Evolutionary conservation across 1,140 invertebrate genomes (phyloP).

Genomic region (Pseudobourletiella spinata): DNA sequence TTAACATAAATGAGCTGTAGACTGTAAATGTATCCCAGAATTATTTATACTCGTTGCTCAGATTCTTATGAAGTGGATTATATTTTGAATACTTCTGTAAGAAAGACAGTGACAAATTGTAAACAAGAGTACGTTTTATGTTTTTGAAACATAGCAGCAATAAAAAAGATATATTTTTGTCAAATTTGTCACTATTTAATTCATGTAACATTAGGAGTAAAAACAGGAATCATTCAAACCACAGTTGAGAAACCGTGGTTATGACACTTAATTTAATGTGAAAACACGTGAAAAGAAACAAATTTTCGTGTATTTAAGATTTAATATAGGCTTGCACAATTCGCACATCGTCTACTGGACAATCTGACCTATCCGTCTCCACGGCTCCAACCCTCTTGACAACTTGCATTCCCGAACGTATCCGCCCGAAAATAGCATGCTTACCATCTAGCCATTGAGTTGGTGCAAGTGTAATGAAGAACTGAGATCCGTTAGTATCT

Average conservation of each 20-base stretch:
- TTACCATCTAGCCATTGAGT: slow-evolving; percentile 97
- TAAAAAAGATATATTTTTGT: background rate
- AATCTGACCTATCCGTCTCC: slow-evolving; percentile 82
- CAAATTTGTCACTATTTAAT: background rate
- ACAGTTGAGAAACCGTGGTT: too few relatives aligned
- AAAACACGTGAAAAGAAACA: background rate
- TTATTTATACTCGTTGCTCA: too few relatives aligned
- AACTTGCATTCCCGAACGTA: slow-evolving; percentile 65
- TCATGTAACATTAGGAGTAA: too few relatives aligned
- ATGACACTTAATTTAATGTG: background rate
- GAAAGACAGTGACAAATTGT: too few relatives aligned
- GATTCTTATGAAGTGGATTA: too few relatives aligned
- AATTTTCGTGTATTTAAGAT: background rate
- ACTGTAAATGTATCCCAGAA: too few relatives aligned
- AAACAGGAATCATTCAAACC: too few relatives aligned
- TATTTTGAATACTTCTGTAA: too few relatives aligned
- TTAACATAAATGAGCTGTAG: too few relatives aligned
- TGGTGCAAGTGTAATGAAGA: slow-evolving; percentile 93
- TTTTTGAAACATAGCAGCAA: background rate
- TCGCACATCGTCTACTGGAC: slow-evolving; percentile 80
- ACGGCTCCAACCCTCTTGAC: slow-evolving; percentile 85
- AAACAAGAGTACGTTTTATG: too few relatives aligned
- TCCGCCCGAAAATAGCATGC: slow-evolving; percentile 83
- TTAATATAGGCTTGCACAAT: slow-evolving; percentile 55
- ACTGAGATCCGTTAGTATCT: slow-evolving; percentile 94